phyloP scores from a whole-genome alignment of 2,888 invertebrate species.

The Muschampia plurimacula region DNA sequence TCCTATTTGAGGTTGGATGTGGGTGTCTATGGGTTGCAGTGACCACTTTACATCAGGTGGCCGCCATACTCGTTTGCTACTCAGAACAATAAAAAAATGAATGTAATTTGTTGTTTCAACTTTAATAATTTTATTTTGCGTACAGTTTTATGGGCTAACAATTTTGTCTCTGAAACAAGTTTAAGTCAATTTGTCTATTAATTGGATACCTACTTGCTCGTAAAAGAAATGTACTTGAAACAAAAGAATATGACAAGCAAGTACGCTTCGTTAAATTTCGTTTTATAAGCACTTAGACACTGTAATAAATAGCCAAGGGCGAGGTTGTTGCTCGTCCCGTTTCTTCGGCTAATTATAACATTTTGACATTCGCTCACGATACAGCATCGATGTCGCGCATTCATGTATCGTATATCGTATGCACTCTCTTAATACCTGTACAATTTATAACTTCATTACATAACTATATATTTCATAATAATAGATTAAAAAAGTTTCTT shows the following conservation, averaged over 20 bases:
- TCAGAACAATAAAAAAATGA: no score
- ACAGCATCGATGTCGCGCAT: constrained; percentile 8
- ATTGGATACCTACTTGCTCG: neutral
- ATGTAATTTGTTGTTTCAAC: no score
- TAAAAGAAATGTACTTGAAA: neutral
- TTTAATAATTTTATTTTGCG: no score
- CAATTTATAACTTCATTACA: no score
- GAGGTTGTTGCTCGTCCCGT: constrained; percentile 43
- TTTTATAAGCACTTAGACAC: constrained; percentile 13
- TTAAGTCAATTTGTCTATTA: neutral
- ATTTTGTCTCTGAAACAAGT: no score
- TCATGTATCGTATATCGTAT: neutral
- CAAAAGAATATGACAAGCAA: neutral
- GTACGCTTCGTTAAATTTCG: neutral
- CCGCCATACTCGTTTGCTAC: no score
- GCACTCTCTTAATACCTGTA: neutral
- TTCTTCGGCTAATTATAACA: constrained; percentile 49
- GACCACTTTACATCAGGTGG: no score
- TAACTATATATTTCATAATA: no score
- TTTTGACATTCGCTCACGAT: constrained; percentile 49
- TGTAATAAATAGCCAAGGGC: constrained; percentile 44
- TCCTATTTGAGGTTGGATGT: no score
- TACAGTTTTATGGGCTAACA: no score
- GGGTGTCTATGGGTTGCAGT: no score
- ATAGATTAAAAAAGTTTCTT: no score